Base-by-base conservation (phyloP, 2,888 invertebrate genomes). In the Cartodere bifasciata region DNA sequence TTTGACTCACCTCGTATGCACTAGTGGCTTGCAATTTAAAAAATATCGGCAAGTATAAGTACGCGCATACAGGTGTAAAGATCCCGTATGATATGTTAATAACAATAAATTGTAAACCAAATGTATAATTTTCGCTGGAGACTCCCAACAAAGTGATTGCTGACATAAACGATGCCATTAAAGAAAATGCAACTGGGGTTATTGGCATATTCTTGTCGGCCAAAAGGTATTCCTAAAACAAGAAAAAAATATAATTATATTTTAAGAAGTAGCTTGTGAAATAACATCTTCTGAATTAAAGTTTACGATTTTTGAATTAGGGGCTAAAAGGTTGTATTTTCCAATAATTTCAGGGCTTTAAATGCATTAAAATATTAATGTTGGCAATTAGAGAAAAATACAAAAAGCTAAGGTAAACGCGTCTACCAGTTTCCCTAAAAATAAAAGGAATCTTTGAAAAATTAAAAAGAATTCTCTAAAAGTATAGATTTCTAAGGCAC, bases 141-240 rank as follows among this genome's bases (percentile, higher is more conserved):
- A 88, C 83, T 10, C 91, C 91, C n/a, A 92, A 64, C 22, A 91
- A 56, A 1, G 87, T 85, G 31, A 91, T 75, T 16, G 90, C 86
- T 1, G 90, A 90, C 80, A 91, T 85, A 55, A 90, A 90, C 22
- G 87, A 86, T n/a, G 88, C 87, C 81, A 90, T 86, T 34, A 91
- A 58, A 2, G 88, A 88, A 40, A 90, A 82, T 3, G 87, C 81
- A 1, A 91, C 85, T 0, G 90, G 86, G 4, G 65, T 54, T 44
- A 83, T 67, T 4, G 79, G 71, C 80, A 90, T 82, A 39, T 78
- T 81, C 35, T 75, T 71, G 51, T 86, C 76, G 0, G 86, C 91
- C 32, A 85, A 56, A 35, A 91, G 68, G 52, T 84, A 91, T 59
- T 88, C 88, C 75, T 83, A 59, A 31, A 61, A 61, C 37, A 31